These are phyloP conservation scores for Paramormyrops hopkinsi DNA, from an alignment of 2,797 vertebrate species.

Conservation along the genomic window DNA sequence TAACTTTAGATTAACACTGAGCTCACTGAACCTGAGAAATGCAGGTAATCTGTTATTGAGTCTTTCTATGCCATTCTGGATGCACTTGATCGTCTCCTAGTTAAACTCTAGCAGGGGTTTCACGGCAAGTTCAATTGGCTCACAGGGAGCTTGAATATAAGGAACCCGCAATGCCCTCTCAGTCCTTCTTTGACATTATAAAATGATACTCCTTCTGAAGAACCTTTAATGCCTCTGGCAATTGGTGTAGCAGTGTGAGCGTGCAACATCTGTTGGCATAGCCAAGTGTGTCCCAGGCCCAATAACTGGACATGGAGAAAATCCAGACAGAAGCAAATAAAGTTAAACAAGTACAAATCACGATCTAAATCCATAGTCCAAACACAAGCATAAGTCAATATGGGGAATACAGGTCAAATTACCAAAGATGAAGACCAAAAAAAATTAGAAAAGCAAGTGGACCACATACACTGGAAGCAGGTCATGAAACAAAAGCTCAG, in stretches of 20 bases:
- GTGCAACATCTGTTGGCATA: background rate
- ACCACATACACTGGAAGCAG: background rate
- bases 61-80: background rate
- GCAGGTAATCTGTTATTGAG: background rate
- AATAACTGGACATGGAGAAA: background rate
- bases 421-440: background rate
- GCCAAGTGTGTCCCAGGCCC: background rate
- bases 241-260: background rate
- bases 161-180: background rate
- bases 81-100: background rate
- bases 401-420: background rate
- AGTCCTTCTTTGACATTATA: background rate
- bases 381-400: background rate
- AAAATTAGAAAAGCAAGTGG: background rate
- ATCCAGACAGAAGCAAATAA: background rate
- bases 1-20: background rate
- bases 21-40: background rate
- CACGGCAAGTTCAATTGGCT: background rate
- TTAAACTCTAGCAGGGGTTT: background rate
- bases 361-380: background rate
- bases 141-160: background rate
- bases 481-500: background rate
- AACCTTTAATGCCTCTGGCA: background rate
- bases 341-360: background rate
- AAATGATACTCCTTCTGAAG: background rate